These are phyloP conservation scores for Heteromurus nitidus DNA, from an alignment of 2,888 invertebrate genomes.

Conservation along the genomic window DNA sequence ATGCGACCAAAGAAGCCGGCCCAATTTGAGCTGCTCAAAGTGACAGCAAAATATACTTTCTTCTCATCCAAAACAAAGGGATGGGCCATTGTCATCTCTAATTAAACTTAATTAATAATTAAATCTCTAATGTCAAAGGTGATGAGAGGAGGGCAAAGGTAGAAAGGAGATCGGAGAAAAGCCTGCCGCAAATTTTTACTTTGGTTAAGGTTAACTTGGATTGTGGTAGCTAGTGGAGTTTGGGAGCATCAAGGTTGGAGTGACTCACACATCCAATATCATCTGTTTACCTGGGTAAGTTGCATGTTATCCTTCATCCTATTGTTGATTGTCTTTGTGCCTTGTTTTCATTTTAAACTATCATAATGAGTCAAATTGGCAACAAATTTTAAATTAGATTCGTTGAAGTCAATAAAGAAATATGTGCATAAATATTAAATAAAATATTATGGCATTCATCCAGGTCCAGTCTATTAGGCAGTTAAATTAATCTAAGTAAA, in stretches of 20 bases:
- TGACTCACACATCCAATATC: no score
- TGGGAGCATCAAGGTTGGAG: neutral
- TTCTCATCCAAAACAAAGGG: conserved; percentile 29
- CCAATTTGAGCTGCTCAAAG: conserved; percentile 34
- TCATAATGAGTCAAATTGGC: no score
- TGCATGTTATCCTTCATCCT: neutral
- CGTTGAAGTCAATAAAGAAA: neutral
- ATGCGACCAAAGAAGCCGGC: conserved; percentile 34
- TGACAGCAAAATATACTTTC: conserved; percentile 33
- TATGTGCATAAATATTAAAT: neutral
- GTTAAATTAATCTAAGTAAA: neutral
- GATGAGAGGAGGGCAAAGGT: neutral
- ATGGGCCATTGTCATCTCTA: conserved; percentile 34
- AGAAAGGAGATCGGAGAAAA: neutral
- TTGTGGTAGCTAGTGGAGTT: neutral
- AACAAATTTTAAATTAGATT: no score
- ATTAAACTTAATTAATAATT: neutral
- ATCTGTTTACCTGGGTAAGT: no score
- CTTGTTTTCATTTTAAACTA: no score
- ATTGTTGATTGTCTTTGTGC: no score
- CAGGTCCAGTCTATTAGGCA: neutral
- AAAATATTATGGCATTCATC: neutral
- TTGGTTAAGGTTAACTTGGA: neutral
- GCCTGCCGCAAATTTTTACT: no score
- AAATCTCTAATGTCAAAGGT: neutral